Conservation (phyloP, 2,888 invertebrate species). For the Lasiommata megera region DNA sequence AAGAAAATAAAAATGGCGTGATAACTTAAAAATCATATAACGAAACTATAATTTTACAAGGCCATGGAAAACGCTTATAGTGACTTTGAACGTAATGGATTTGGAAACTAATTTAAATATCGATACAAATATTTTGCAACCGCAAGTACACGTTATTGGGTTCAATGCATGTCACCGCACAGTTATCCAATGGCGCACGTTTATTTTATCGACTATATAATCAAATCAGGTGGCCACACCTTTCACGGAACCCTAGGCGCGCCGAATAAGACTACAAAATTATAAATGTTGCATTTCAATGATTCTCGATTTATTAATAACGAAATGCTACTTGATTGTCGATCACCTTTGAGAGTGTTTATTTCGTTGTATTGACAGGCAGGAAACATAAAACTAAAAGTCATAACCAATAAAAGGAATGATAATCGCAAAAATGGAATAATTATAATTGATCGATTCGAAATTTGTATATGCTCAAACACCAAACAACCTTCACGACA, state of each 20-base stretch:
- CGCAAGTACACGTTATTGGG: conserved; percentile 34
- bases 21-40: conserved; percentile 1
- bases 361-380: neutral
- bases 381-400: no score
- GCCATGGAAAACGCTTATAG: conserved; percentile 39
- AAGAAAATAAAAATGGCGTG: neutral
- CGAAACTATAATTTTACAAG: conserved; percentile 35
- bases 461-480: neutral
- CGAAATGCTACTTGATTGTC: conserved; percentile 7
- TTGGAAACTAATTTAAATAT: conserved; percentile 57
- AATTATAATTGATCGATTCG: neutral
- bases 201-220: conserved; percentile 62
- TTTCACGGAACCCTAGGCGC: conserved; percentile 58
- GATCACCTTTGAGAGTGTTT: neutral
- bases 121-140: conserved; percentile 45
- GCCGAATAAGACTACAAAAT: conserved; percentile 21
- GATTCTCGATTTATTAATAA: neutral
- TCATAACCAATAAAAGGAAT: neutral
- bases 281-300: conserved; percentile 7
- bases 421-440: neutral
- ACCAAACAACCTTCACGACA: conserved; percentile 31
- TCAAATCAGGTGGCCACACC: conserved; percentile 60
- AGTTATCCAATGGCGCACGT: conserved; percentile 46
- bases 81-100: conserved; percentile 29
- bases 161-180: conserved; percentile 40